Conservation (phyloP, 2,888 invertebrate genomes). For the Drosophila fulvimacula region DNA sequence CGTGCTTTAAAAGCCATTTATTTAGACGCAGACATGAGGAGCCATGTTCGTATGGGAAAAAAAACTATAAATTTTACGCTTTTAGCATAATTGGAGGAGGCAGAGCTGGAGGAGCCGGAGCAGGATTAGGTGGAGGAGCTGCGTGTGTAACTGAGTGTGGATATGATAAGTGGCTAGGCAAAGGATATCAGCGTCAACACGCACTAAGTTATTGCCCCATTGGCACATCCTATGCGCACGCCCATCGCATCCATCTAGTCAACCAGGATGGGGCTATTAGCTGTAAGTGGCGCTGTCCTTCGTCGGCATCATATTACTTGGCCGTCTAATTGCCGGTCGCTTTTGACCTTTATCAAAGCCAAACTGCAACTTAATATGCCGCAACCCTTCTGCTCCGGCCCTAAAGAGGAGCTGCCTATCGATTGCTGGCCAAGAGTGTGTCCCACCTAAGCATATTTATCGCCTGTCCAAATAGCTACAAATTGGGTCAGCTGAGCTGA, state of each 20-base stretch:
- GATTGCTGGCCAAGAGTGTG: constrained; percentile 13
- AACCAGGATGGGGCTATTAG: constrained; percentile 22
- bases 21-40: constrained; percentile 65
- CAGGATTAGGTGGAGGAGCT: constrained; percentile 29
- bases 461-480: constrained; percentile 70
- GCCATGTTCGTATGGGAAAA: constrained; percentile 61
- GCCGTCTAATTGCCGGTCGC: constrained; percentile 59
- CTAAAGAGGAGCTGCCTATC: constrained; percentile 12
- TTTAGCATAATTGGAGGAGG: constrained; percentile 74
- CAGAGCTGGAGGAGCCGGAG: constrained; percentile 27
- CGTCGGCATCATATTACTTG: constrained; percentile 60
- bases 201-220: constrained; percentile 58
- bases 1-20: constrained; percentile 77
- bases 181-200: constrained; percentile 73
- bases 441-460: constrained; percentile 53
- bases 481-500: constrained; percentile 54
- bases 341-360: constrained; percentile 64
- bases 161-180: constrained; percentile 71
- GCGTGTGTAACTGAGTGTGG: constrained; percentile 49
- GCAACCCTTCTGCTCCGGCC: constrained; percentile 56
- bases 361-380: constrained; percentile 62
- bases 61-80: constrained; percentile 75
- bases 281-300: constrained; percentile 32
- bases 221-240: constrained; percentile 30
- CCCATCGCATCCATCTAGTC: neutral